Conservation (phyloP, 1,140 invertebrate genomes). For the Drosophila persimilis region DNA sequence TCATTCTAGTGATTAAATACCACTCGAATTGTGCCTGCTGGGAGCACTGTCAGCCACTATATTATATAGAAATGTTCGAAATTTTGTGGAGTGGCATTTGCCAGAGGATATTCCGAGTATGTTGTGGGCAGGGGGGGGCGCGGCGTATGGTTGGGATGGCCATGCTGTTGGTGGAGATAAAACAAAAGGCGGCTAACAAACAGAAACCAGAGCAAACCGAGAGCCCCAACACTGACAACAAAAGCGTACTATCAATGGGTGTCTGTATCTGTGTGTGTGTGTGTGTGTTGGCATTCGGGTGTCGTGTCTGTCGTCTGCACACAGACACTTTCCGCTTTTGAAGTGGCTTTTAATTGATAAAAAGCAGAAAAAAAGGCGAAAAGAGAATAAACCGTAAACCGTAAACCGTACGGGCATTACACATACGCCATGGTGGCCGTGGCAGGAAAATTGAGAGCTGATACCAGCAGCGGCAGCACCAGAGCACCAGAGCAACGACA, state of each 20-base stretch:
- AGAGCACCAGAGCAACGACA: constrained; percentile 52
- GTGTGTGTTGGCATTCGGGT: constrained; percentile 44
- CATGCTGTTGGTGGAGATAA: constrained; percentile 45
- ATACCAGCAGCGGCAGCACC: constrained; percentile 62
- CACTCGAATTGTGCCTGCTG: not conserved
- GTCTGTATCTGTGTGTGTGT: constrained; percentile 12
- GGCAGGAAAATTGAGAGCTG: constrained; percentile 66
- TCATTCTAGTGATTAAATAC: too few relatives aligned
- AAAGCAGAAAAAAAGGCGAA: constrained; percentile 46
- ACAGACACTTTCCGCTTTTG: constrained; percentile 80
- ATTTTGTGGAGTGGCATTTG: constrained; percentile 24
- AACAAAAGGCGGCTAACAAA: constrained; percentile 77
- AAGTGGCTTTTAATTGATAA: constrained; percentile 82
- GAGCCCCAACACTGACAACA: constrained; percentile 18
- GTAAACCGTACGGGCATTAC: constrained; percentile 56
- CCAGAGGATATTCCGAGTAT: constrained; percentile 30
- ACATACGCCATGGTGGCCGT: constrained; percentile 75
- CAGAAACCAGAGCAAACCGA: constrained; percentile 69
- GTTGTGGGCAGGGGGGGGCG: not conserved
- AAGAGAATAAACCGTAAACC: constrained; percentile 57
- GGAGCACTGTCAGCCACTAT: not conserved
- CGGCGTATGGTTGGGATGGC: too few relatives aligned
- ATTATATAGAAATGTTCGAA: constrained; percentile 6
- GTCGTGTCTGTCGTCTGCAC: constrained; percentile 50
- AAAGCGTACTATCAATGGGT: constrained; percentile 53